These are phyloP conservation scores for Tholera decimalis DNA, from an alignment of 2,888 invertebrate species.

Conservation along the genomic window DNA sequence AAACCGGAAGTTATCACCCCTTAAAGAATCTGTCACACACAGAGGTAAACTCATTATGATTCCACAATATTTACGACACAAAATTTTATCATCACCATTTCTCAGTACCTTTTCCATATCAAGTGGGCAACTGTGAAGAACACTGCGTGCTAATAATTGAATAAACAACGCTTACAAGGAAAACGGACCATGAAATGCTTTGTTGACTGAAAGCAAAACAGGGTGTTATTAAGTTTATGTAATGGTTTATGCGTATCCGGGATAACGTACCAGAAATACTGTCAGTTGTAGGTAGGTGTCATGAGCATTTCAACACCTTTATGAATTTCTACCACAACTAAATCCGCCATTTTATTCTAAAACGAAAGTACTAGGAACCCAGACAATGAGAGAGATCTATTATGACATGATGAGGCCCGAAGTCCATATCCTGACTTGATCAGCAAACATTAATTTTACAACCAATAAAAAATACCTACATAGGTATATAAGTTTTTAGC, in stretches of 20 bases:
- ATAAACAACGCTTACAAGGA: conserved; percentile 56
- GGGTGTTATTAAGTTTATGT: neutral
- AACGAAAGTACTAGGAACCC: conserved; percentile 23
- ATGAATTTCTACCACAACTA: neutral
- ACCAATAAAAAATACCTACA: neutral
- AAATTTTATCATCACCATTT: conserved; percentile 18
- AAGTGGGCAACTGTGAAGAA: conserved; percentile 38
- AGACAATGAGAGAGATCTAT: neutral
- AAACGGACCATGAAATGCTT: conserved; percentile 56
- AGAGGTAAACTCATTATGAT: neutral
- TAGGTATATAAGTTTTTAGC: neutral
- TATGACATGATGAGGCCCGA: neutral
- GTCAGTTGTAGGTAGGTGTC: conserved; percentile 4
- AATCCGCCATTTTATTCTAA: neutral
- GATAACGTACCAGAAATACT: conserved; percentile 45
- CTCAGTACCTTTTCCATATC: conserved; percentile 40
- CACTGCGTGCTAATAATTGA: conserved; percentile 50
- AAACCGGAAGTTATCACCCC: conserved; percentile 2
- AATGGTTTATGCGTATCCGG: conserved; percentile 9
- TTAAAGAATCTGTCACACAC: neutral
- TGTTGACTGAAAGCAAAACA: conserved; percentile 33
- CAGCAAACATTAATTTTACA: neutral
- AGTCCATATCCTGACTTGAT: neutral
- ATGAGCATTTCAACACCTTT: neutral
- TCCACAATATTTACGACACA: conserved; percentile 20